Evolutionary conservation across 1,140 invertebrate genomes (phyloP).

Genomic region (Caenorhabditis brenneri): DNA sequence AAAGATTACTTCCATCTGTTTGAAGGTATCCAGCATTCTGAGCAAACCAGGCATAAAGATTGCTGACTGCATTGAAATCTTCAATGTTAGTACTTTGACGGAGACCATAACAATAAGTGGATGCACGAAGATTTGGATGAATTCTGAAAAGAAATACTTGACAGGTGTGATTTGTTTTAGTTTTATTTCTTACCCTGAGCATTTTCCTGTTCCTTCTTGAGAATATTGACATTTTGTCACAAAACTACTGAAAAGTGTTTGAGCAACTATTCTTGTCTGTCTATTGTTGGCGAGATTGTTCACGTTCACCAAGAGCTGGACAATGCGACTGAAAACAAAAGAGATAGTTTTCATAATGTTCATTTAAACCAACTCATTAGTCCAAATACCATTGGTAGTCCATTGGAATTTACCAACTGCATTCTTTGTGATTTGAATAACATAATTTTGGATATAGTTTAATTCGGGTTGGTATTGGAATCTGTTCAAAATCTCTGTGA

Average conservation of each 20-base stretch:
- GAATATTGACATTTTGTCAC: background rate
- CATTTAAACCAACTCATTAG: background rate
- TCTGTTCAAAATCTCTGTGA: background rate
- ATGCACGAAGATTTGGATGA: background rate
- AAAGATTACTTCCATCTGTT: background rate
- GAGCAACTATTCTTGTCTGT: background rate
- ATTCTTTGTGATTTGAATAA: background rate
- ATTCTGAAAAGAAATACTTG: too few species aligned
- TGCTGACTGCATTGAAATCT: background rate
- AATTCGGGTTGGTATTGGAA: conserved; percentile 6
- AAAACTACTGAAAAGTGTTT: conserved; percentile 3
- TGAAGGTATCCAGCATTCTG: conserved; percentile 23
- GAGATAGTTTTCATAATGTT: background rate
- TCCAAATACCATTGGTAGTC: conserved; percentile 12
- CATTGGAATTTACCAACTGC: background rate
- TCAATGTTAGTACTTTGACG: background rate
- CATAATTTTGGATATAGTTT: background rate
- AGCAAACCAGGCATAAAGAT: background rate
- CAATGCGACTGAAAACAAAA: conserved; percentile 2
- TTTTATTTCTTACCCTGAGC: background rate
- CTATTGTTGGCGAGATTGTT: background rate
- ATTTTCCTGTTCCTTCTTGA: background rate
- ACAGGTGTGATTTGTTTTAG: too few species aligned
- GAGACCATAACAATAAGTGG: background rate
- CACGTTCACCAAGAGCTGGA: conserved; percentile 13